A percentile compares a stretch with the other conserved stretches of the same genome.
These are phyloP conservation scores for Rotaria socialis DNA, from an alignment of 2,888 invertebrate species.

Conservation along the genomic window DNA sequence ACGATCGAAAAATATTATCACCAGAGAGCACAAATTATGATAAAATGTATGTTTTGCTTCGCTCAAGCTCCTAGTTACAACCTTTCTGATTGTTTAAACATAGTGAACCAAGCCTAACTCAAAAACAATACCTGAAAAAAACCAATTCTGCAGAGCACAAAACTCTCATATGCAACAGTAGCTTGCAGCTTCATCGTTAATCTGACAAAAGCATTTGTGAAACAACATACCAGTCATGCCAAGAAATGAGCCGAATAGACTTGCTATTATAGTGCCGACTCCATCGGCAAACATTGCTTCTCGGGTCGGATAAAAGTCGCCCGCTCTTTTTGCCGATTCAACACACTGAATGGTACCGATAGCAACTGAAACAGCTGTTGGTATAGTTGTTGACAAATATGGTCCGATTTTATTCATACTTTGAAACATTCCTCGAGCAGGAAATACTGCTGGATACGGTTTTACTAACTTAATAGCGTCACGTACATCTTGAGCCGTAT, in stretches of 20 bases:
- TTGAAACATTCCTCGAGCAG: neutral
- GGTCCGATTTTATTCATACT: neutral
- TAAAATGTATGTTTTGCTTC: no score
- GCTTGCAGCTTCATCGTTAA: no score
- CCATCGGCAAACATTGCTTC: constrained; percentile 24
- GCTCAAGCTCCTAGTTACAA: no score
- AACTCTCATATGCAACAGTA: no score
- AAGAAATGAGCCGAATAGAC: neutral
- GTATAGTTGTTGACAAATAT: neutral
- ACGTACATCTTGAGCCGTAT: neutral
- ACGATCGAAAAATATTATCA: no score
- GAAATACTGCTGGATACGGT: neutral
- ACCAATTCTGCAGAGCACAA: no score
- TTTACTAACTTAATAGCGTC: neutral
- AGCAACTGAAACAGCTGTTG: constrained; percentile 30
- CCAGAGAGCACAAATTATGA: no score
- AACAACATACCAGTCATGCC: neutral
- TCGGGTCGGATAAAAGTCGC: neutral
- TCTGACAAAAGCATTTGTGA: no score
- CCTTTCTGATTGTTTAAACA: no score
- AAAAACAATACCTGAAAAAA: no score
- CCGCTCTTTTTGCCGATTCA: neutral
- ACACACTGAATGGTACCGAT: constrained; percentile 2
- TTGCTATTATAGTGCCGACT: neutral
- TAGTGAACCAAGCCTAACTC: no score